Base-by-base conservation (phyloP, 2,113 vertebrate genomes). In the Podiceps cristatus region DNA sequence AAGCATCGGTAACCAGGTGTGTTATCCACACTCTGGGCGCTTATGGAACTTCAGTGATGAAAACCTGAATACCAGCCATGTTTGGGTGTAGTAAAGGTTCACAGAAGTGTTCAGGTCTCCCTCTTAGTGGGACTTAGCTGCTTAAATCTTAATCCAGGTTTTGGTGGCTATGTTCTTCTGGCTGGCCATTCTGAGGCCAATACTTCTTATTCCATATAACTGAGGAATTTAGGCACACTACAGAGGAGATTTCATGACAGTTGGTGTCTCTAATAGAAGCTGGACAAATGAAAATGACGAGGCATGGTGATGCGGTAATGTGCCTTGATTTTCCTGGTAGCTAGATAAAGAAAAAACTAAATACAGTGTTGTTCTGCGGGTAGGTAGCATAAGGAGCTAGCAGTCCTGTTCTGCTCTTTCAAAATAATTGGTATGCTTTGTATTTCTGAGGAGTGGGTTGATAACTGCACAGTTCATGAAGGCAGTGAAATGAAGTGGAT, bases 301-400 rank as follows among this genome's bases (percentile, higher is more conserved):
- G 18, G 12, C 0, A 0, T 13, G 7, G 31, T 50, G 28, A 55
- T 74, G 69, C 19, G 7, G 3, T 55, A 58, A 52, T 16, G 16
- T 80, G 59, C 59, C 23, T 75, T 88, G 7, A 15, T 71, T 89
- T 53, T 81, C 62, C 60, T 92, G 15, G 18, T 62, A 67, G 47
- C 27, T 89, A 59, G 52, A 14, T 59, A 40, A 89, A 76, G 49
- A 73, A 83, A 88, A 82, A 71, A 17, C 8, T 16, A 47, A 62
- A 5, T 42, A 23, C 14, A 24, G 0, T 71, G 17, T 56, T 91
- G 10, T 69, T 84, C 42, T 49, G 7, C 0, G 0, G 8, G 40
- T 56, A 29, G 15, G 63, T 69, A 64, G 56, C 4, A 6, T 55
- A 40, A 75, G 1, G 2, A 72, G 37, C 24, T 58, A 42, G 28